Evolutionary conservation across 23 tunicate genomes (phyloP).

Genomic region (Botrylloides violaceus): DNA sequence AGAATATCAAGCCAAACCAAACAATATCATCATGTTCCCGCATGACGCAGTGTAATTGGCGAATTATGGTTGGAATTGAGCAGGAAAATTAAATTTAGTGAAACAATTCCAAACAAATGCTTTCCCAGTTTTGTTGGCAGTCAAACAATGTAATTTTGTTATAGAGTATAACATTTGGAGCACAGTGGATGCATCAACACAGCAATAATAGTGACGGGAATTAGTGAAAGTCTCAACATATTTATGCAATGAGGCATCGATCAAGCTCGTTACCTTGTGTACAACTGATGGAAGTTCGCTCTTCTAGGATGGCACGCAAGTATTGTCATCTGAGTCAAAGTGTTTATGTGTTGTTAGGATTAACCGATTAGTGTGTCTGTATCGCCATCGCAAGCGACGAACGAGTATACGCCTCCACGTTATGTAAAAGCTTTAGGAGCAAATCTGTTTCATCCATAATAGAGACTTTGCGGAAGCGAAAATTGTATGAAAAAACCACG

Average conservation of each 20-base stretch:
- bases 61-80: background rate
- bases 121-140: background rate
- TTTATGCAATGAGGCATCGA: background rate
- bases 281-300: background rate
- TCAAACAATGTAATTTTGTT: background rate
- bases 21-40: background rate
- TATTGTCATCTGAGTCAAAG: background rate
- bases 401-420: background rate
- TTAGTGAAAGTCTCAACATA: background rate
- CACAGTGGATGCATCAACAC: background rate
- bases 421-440: too few relatives aligned
- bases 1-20: background rate
- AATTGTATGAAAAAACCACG: background rate
- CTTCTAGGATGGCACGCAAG: slow-evolving; percentile 2
- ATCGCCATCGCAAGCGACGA: background rate
- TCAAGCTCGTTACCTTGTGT: background rate
- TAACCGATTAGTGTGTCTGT: slow-evolving; percentile 1
- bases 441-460: too few relatives aligned
- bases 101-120: background rate
- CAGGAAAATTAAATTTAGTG: background rate
- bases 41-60: background rate
- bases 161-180: background rate
- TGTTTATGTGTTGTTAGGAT: background rate
- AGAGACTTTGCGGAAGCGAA: slow-evolving; percentile 1
- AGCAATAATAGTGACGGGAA: background rate